Percentiles rank a stretch among this genome's conserved stretches.
phyloP scores from a whole-genome alignment of 2,888 invertebrate genomes.

The Drosophila nigricruria region DNA sequence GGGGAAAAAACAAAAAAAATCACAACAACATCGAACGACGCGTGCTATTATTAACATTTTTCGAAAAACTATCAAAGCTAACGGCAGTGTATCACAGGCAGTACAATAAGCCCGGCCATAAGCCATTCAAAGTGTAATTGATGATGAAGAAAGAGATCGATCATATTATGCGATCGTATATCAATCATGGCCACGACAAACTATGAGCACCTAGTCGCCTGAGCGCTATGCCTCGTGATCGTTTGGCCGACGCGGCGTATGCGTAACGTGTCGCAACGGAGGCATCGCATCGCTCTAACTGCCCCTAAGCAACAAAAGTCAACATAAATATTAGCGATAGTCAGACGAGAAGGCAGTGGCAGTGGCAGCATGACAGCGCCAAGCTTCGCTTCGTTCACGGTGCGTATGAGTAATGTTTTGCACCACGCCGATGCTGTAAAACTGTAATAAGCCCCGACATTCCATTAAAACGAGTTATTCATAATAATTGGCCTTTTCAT shows the following conservation, averaged over 20 bases:
- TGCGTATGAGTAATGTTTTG: slow-evolving; percentile 77
- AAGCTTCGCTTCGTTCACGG: slow-evolving; percentile 29
- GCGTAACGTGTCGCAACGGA: slow-evolving; percentile 77
- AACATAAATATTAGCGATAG: slow-evolving; percentile 65
- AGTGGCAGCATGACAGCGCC: slow-evolving; percentile 28
- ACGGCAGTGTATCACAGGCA: slow-evolving; percentile 44
- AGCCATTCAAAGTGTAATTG: slow-evolving; percentile 77
- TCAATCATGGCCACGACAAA: slow-evolving; percentile 80
- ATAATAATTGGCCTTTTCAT: slow-evolving; percentile 79
- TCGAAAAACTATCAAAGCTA: slow-evolving; percentile 55
- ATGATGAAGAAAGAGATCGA: slow-evolving; percentile 81
- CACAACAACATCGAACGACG: slow-evolving; percentile 23
- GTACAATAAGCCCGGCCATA: slow-evolving; percentile 63
- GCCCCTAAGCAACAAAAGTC: slow-evolving; percentile 63
- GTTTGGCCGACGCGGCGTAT: slow-evolving; percentile 59
- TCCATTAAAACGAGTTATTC: slow-evolving; percentile 76
- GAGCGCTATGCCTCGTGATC: slow-evolving; percentile 23
- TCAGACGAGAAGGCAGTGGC: slow-evolving; percentile 7
- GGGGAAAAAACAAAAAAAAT: background rate
- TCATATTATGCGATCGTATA: slow-evolving; percentile 79
- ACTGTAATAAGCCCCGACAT: slow-evolving; percentile 69
- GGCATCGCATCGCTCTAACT: slow-evolving; percentile 53
- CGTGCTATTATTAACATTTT: slow-evolving; percentile 73
- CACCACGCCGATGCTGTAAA: slow-evolving; percentile 50
- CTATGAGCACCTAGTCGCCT: slow-evolving; percentile 45